Conservation (phyloP, 2,797 vertebrate species). For the Tolypeutes matacus region DNA sequence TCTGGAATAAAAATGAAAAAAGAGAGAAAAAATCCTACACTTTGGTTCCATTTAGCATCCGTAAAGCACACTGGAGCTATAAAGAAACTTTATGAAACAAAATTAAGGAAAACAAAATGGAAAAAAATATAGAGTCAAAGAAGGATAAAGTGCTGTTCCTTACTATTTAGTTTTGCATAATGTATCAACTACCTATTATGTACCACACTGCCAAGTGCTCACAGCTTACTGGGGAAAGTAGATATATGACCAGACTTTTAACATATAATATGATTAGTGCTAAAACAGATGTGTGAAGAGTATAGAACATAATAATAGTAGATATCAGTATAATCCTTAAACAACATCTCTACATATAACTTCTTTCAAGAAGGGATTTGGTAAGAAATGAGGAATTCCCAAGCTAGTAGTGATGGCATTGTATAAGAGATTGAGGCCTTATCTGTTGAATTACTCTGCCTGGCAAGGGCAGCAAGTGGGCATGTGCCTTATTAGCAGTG, state of each 20-base stretch:
- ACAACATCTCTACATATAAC: neutral
- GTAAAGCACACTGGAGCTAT: neutral
- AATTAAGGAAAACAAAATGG: slow-evolving; percentile 41
- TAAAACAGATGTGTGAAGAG: neutral
- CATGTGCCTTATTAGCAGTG: neutral
- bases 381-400: neutral
- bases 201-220: neutral
- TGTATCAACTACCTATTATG: neutral
- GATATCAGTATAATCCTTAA: neutral
- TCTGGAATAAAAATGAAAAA: neutral
- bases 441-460: neutral
- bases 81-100: slow-evolving; percentile 35
- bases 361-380: neutral
- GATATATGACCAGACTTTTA: slow-evolving; percentile 1
- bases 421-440: neutral
- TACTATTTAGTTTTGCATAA: slow-evolving; percentile 37
- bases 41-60: slow-evolving; percentile 14
- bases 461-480: neutral
- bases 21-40: neutral
- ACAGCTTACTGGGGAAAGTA: neutral
- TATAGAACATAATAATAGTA: neutral
- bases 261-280: neutral
- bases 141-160: neutral
- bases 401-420: neutral
- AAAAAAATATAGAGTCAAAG: slow-evolving; percentile 56